phyloP scores from a whole-genome alignment of 2,797 vertebrate species.

The Tamandua tetradactyla region DNA sequence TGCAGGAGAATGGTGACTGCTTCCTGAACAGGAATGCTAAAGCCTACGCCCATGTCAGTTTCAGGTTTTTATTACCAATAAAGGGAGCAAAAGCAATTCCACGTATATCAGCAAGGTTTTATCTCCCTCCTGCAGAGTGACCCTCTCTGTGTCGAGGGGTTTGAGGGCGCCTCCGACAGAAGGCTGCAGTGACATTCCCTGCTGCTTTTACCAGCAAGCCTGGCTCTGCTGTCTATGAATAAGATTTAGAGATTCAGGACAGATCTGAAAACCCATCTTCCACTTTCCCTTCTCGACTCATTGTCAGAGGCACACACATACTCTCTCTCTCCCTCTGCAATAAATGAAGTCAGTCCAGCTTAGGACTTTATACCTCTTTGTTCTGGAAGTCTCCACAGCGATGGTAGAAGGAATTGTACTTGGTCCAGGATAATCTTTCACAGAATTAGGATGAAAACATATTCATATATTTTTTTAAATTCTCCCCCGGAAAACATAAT shows the following conservation, averaged over 20 bases:
- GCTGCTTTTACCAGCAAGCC: slow-evolving; percentile 9
- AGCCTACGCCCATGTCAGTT: background rate
- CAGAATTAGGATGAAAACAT: slow-evolving; percentile 19
- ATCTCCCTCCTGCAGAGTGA: background rate
- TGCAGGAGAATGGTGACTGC: too few relatives aligned
- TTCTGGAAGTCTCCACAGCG: slow-evolving; percentile 59
- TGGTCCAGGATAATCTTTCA: background rate
- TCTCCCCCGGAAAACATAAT: background rate
- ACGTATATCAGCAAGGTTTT: background rate
- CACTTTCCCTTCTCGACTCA: background rate
- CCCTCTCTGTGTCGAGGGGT: background rate
- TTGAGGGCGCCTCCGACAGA: background rate
- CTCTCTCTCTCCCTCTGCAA: background rate
- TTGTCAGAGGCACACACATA: background rate
- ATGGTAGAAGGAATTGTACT: slow-evolving; percentile 19
- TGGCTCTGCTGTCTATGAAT: slow-evolving; percentile 61
- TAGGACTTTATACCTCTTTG: slow-evolving; percentile 47
- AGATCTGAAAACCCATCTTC: slow-evolving; percentile 58
- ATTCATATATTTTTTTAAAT: too few relatives aligned
- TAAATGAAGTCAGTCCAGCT: background rate
- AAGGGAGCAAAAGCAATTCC: slow-evolving; percentile 5
- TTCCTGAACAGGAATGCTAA: background rate
- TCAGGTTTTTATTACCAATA: background rate
- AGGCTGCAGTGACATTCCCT: background rate
- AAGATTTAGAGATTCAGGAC: slow-evolving; percentile 53